Conservation (phyloP, 2,888 invertebrate species). For the Lasioglossum villosulum region DNA sequence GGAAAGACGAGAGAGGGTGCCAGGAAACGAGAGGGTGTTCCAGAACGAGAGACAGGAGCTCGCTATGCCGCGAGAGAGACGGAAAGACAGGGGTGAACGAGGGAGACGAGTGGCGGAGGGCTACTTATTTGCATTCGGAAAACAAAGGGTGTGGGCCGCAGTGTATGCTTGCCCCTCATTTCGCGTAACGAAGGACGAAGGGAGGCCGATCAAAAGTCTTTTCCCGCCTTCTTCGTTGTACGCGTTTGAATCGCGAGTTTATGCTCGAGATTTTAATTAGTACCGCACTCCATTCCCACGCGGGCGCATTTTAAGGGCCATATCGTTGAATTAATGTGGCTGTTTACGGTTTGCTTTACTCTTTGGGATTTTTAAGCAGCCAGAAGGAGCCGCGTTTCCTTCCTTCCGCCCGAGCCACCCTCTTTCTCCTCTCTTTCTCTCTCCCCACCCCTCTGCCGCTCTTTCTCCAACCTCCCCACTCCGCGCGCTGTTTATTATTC, state of each 20-base stretch:
- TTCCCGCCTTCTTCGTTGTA: conserved; percentile 70
- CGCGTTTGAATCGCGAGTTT: conserved; percentile 66
- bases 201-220: conserved; percentile 73
- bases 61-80: background rate
- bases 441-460: background rate
- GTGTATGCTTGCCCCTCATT: conserved; percentile 72
- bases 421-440: background rate
- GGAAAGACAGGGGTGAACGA: conserved; percentile 32
- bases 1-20: conserved; percentile 33
- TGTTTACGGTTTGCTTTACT: conserved; percentile 62
- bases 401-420: background rate
- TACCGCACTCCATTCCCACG: conserved; percentile 66
- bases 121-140: conserved; percentile 83
- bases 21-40: conserved; percentile 52
- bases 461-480: background rate
- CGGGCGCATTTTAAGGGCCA: conserved; percentile 62
- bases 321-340: conserved; percentile 64
- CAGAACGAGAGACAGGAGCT: conserved; percentile 35
- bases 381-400: conserved; percentile 22
- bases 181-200: conserved; percentile 74
- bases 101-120: conserved; percentile 70
- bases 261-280: conserved; percentile 67
- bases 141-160: conserved; percentile 80
- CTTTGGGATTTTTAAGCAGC: conserved; percentile 38
- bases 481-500: conserved; percentile 14